These are phyloP conservation scores for Mastomys natalensis DNA, from an alignment of 2,113 vertebrate species.

Conservation along the genomic window DNA sequence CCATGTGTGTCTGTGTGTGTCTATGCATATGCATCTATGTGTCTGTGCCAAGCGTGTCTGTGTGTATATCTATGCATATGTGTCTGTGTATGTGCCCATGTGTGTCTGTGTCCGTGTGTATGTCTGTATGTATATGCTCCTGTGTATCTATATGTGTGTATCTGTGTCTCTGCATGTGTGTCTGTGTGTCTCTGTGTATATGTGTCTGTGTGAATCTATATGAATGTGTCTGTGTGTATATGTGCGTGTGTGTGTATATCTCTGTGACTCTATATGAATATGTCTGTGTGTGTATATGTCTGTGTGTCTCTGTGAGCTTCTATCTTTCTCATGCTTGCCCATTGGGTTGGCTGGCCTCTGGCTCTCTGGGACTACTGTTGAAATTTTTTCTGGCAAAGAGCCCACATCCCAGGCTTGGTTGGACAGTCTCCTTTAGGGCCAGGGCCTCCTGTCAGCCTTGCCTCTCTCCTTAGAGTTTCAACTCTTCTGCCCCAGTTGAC, in stretches of 20 bases:
- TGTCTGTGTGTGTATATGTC: neutral
- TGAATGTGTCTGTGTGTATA: neutral
- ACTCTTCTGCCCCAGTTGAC: slow-evolving; percentile 16
- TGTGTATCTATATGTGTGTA: neutral
- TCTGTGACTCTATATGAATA: neutral
- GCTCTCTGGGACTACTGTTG: neutral
- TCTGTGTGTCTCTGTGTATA: neutral
- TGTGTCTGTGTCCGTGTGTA: neutral
- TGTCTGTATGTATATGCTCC: neutral
- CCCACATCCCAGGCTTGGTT: neutral
- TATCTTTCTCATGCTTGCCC: neutral
- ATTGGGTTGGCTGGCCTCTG: neutral
- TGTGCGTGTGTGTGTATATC: neutral
- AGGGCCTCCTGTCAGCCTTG: neutral
- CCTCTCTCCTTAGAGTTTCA: neutral
- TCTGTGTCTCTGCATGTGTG: neutral
- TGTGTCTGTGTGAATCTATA: neutral
- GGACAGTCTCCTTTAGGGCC: neutral
- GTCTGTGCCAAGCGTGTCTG: neutral
- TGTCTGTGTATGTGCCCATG: neutral
- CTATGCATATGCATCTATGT: neutral
- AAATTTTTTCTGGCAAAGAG: slow-evolving; percentile 14
- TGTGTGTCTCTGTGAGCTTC: too few relatives aligned
- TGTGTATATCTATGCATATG: neutral
- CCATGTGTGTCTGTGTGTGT: too few relatives aligned